phyloP scores from a whole-genome alignment of 1,140 invertebrate genomes.

The Dryas iulia region DNA sequence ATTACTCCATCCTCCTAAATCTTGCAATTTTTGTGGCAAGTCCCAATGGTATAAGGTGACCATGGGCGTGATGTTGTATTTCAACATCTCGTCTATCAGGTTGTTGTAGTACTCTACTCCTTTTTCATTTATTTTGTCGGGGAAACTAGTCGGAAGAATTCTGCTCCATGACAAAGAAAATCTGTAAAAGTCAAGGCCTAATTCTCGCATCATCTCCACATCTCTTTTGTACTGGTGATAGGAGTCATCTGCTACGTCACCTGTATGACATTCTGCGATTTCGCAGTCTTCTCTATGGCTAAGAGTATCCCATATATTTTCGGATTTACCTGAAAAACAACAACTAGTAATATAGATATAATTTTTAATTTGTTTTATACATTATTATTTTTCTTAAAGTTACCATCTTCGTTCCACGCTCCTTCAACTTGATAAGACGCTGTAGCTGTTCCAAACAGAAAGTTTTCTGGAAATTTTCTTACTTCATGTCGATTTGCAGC shows the following conservation, averaged over 20 bases:
- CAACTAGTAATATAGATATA: no score
- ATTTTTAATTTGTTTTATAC: background rate
- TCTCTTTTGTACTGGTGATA: slow-evolving; percentile 74
- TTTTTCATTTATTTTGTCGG: slow-evolving; percentile 78
- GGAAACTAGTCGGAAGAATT: slow-evolving; percentile 82
- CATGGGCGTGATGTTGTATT: slow-evolving; percentile 79
- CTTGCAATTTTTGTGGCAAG: slow-evolving; percentile 82
- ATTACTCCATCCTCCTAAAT: slow-evolving; percentile 84
- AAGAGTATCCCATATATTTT: slow-evolving; percentile 82
- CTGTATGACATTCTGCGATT: slow-evolving; percentile 80
- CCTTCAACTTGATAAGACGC: slow-evolving; percentile 41
- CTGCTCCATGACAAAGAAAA: slow-evolving; percentile 85
- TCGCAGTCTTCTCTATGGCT: slow-evolving; percentile 72
- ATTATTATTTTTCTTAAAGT: background rate
- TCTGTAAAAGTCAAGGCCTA: slow-evolving; percentile 81
- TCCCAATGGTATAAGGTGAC: slow-evolving; percentile 86
- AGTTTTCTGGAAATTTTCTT: no score
- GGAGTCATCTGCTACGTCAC: slow-evolving; percentile 67
- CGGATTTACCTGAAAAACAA: slow-evolving; percentile 70
- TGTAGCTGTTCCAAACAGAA: slow-evolving; percentile 36
- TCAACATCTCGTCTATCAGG: slow-evolving; percentile 82
- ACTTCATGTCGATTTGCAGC: no score
- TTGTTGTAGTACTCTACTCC: slow-evolving; percentile 84
- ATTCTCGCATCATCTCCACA: slow-evolving; percentile 78
- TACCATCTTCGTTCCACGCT: slow-evolving; percentile 39